A percentile compares a stretch with the other conserved stretches of the same genome.
These are phyloP conservation scores for Ethmia dodecea DNA, from an alignment of 2,888 invertebrate species.

Conservation along the genomic window DNA sequence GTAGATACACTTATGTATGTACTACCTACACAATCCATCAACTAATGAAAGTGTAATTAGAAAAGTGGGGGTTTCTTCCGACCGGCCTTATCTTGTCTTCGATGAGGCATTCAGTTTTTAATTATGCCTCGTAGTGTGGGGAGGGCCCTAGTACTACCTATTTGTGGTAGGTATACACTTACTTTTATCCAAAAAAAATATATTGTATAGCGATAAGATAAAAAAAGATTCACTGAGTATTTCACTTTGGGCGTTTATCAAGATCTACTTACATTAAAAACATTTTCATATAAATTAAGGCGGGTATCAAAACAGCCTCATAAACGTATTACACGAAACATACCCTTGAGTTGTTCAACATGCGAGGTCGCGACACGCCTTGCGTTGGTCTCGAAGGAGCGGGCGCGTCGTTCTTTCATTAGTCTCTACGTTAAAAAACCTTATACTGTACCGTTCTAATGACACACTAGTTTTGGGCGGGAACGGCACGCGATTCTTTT, in stretches of 20 bases:
- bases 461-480: constrained; percentile 62
- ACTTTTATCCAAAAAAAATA: too few species aligned
- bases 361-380: constrained; percentile 52
- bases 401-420: constrained; percentile 68
- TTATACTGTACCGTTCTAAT: constrained; percentile 46
- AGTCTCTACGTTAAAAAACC: constrained; percentile 64
- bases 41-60: constrained; percentile 75
- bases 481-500: constrained; percentile 63
- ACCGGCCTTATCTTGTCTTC: constrained; percentile 73
- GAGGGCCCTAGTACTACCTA: too few species aligned
- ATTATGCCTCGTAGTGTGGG: constrained; percentile 61
- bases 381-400: constrained; percentile 67
- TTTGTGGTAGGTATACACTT: too few species aligned
- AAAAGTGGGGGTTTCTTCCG: constrained; percentile 73
- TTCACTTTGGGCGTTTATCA: too few species aligned
- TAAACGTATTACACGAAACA: constrained; percentile 11
- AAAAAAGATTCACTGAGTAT: too few species aligned
- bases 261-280: too few species aligned
- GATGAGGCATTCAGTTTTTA: constrained; percentile 66
- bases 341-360: constrained; percentile 26
- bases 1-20: constrained; percentile 4
- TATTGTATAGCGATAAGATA: too few species aligned
- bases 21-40: constrained; percentile 48
- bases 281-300: too few species aligned
- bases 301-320: constrained; percentile 3